A percentile compares a stretch with the other conserved stretches of the same genome.
phyloP scores from a whole-genome alignment of 1,140 invertebrate genomes.

The Drosophila nebulosa region DNA sequence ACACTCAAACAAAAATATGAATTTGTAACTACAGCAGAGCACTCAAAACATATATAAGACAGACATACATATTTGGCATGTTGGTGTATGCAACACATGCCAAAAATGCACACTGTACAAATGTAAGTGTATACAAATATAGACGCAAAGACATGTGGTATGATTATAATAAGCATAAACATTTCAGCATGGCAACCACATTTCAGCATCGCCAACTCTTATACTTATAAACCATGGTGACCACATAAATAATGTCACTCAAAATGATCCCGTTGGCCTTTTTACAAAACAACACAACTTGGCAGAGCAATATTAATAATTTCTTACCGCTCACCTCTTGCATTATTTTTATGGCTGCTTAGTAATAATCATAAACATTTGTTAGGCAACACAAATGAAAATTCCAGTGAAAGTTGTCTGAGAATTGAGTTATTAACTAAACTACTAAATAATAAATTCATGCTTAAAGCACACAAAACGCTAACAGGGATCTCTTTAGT shows the following conservation, averaged over 20 bases:
- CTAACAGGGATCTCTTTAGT: too few relatives aligned
- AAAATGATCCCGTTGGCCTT: too few relatives aligned
- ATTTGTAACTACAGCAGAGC: constrained; percentile 28
- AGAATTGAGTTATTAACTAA: not conserved
- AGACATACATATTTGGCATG: constrained; percentile 22
- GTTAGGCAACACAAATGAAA: not conserved
- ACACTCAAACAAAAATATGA: constrained; percentile 2
- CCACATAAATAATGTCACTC: not conserved
- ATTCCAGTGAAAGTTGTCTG: not conserved
- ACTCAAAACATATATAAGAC: too few relatives aligned
- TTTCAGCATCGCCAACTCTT: constrained; percentile 40
- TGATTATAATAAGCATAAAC: constrained; percentile 17
- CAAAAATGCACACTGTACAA: not conserved
- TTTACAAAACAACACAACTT: not conserved
- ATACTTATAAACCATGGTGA: not conserved
- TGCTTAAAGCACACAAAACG: not conserved
- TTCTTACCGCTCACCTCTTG: not conserved
- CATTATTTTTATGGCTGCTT: not conserved
- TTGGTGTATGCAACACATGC: constrained; percentile 6
- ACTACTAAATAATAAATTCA: not conserved
- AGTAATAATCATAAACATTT: too few relatives aligned
- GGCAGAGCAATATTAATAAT: not conserved
- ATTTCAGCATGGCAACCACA: constrained; percentile 36
- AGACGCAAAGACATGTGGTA: constrained; percentile 6
- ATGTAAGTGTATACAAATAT: not conserved